Percentiles rank a stretch among this genome's conserved stretches.
Conservation (phyloP, 2,888 invertebrate genomes). For the Halictus ligatus region DNA sequence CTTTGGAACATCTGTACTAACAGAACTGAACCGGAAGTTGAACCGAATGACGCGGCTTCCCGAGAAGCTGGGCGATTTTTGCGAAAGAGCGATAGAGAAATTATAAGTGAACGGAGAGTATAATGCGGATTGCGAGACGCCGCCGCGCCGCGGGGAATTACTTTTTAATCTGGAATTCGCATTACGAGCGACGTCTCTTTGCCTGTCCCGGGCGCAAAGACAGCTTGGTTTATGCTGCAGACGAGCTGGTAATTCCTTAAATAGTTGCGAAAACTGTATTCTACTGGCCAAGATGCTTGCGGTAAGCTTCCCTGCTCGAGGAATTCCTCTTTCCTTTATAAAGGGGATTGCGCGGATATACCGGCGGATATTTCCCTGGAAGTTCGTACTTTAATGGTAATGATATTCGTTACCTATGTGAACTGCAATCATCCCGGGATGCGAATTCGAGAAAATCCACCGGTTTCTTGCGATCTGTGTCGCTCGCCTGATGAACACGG, state of each 20-base stretch:
- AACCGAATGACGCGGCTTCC: not conserved
- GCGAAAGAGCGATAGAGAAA: not conserved
- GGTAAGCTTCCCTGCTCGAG: constrained; percentile 1
- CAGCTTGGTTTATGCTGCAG: not conserved
- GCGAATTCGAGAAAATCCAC: not conserved
- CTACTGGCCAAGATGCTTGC: constrained; percentile 19
- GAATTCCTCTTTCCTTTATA: constrained; percentile 20
- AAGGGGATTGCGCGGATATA: constrained; percentile 13
- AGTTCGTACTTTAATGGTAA: constrained; percentile 6
- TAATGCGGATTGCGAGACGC: not conserved
- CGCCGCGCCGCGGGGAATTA: not conserved
- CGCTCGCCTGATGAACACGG: not conserved
- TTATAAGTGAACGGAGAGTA: not conserved
- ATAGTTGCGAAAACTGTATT: constrained; percentile 23
- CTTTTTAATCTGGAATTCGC: constrained; percentile 3
- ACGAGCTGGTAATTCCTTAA: constrained; percentile 10
- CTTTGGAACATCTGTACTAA: no score
- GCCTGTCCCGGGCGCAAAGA: not conserved
- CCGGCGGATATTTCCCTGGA: constrained; percentile 21
- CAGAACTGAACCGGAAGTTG: no score
- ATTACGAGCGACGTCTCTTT: not conserved
- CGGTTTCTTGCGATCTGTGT: not conserved
- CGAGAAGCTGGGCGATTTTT: not conserved
- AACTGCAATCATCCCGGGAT: not conserved
- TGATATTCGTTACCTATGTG: constrained; percentile 9